A percentile compares a stretch with the other conserved stretches of the same genome.
Evolutionary conservation across 2,113 vertebrate genomes (phyloP).

Genomic region (Erinaceus europaeus): DNA sequence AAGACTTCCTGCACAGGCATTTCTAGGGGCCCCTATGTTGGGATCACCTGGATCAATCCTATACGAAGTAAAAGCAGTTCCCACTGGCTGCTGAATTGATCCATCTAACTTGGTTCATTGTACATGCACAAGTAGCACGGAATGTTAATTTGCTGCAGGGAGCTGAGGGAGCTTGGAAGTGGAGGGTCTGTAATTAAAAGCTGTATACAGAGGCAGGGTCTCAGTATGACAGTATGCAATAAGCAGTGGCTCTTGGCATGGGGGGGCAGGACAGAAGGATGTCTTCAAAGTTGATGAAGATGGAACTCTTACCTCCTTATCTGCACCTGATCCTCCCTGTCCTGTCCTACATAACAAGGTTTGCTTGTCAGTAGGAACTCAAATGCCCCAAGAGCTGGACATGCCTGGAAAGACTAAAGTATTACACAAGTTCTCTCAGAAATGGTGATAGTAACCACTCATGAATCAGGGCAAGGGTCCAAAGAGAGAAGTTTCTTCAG

Average conservation of each 20-base stretch:
- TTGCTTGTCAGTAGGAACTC: neutral
- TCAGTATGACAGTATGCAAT: neutral
- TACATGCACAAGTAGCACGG: neutral
- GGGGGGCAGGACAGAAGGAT: neutral
- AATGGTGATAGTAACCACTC: neutral
- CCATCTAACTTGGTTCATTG: slow-evolving; percentile 36
- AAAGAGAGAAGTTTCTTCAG: neutral
- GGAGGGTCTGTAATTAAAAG: slow-evolving; percentile 56
- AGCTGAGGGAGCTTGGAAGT: slow-evolving; percentile 23
- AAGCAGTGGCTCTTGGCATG: neutral
- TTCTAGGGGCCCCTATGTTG: slow-evolving; percentile 45
- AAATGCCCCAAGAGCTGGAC: neutral
- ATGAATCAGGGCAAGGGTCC: neutral
- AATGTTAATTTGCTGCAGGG: slow-evolving; percentile 67
- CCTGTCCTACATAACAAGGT: neutral
- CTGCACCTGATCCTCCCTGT: neutral
- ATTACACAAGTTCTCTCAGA: neutral
- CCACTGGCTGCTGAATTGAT: slow-evolving; percentile 34
- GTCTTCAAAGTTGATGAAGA: neutral
- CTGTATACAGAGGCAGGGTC: neutral
- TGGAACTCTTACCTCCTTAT: neutral
- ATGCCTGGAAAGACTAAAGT: neutral
- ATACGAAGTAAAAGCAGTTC: slow-evolving; percentile 43
- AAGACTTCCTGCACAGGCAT: slow-evolving; percentile 52
- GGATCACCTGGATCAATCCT: slow-evolving; percentile 60